phyloP scores from a whole-genome alignment of 37 sponge, comb jelly and placozoan genomes.

The Ianthella basta region DNA sequence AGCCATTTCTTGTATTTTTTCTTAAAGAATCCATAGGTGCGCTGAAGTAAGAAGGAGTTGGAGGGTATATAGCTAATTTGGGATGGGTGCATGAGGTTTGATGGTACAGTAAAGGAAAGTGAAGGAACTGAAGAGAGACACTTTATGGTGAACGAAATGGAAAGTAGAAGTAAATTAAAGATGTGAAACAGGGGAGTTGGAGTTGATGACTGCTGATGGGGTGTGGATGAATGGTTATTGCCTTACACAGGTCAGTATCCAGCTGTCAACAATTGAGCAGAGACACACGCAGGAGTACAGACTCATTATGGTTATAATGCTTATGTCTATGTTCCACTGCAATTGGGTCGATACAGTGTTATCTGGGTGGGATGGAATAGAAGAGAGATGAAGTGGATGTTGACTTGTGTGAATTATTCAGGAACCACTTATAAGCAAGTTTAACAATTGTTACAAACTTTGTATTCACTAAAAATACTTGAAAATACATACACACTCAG shows the following conservation, averaged over 20 bases:
- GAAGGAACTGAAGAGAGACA: not conserved
- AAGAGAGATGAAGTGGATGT: too few species aligned
- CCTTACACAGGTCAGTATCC: slow-evolving; percentile 12
- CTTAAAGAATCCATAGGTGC: slow-evolving; percentile 49
- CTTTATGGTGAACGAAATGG: not conserved
- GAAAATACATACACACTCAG: not conserved
- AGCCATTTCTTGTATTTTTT: slow-evolving; percentile 55
- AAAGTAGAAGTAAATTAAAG: too few species aligned
- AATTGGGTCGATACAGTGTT: not conserved
- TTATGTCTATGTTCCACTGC: slow-evolving; percentile 40
- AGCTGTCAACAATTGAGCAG: slow-evolving; percentile 59
- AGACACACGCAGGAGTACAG: slow-evolving; percentile 61
- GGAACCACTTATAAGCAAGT: too few species aligned
- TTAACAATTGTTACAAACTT: too few species aligned
- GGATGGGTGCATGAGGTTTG: not conserved
- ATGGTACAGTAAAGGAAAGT: not conserved
- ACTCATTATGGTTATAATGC: slow-evolving; percentile 45
- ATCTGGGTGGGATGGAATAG: not conserved
- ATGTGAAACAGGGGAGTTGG: too few species aligned
- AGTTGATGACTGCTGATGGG: too few species aligned
- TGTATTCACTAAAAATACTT: not conserved
- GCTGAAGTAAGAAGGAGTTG: not conserved
- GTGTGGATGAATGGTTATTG: too few species aligned
- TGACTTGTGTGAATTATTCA: too few species aligned
- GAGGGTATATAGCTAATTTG: too few species aligned